A percentile compares a stretch with the other conserved stretches of the same genome.
These are phyloP conservation scores for Erethizon dorsatum DNA, from an alignment of 2,797 vertebrate species.

Conservation along the genomic window DNA sequence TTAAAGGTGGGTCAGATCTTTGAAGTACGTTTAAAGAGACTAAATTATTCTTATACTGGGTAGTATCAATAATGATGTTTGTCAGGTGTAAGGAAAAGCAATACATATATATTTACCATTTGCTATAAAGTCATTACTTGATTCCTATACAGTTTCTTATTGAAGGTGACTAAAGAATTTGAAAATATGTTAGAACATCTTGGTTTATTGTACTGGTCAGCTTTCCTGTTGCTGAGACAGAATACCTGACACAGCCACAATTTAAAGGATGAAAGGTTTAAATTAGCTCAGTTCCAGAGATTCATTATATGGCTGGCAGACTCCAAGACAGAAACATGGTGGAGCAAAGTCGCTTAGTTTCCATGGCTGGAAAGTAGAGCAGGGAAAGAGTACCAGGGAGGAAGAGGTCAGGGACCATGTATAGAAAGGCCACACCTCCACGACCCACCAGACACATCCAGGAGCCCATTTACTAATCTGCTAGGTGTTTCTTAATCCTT, in stretches of 20 bases:
- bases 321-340: not conserved
- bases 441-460: not conserved
- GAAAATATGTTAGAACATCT: not conserved
- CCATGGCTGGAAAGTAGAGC: not conserved
- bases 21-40: conserved; percentile 26
- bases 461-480: not conserved
- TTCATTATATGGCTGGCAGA: not conserved
- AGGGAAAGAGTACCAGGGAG: not conserved
- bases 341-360: not conserved
- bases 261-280: not conserved
- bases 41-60: not conserved
- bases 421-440: not conserved
- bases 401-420: not conserved
- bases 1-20: conserved; percentile 26
- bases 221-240: not conserved
- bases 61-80: conserved; percentile 29
- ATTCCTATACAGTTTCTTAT: not conserved
- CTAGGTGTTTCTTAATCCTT: not conserved
- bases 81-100: not conserved
- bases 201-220: not conserved
- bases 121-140: not conserved
- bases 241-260: not conserved
- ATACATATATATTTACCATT: not conserved
- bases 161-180: conserved; percentile 49
- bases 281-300: not conserved